Percentiles rank a stretch among this genome's conserved stretches.
phyloP scores from a whole-genome alignment of 2,113 vertebrate genomes.

The Chunga burmeisteri region DNA sequence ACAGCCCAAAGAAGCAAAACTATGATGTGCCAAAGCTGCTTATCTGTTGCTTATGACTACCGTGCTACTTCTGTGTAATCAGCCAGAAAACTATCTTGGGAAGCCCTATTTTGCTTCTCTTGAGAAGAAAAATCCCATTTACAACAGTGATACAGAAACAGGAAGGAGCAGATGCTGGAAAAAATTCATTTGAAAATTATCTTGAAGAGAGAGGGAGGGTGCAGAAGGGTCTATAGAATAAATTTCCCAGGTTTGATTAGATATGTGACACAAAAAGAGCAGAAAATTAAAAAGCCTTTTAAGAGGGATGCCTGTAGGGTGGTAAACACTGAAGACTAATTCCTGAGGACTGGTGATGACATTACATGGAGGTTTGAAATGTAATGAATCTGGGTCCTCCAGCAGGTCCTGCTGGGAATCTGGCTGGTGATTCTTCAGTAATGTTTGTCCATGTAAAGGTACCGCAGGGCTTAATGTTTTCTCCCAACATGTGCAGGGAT shows the following conservation, averaged over 20 bases:
- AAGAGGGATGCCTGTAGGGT: not conserved
- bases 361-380: not conserved
- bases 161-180: not conserved
- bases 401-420: not conserved
- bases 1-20: not conserved
- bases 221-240: not conserved
- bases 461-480: not conserved
- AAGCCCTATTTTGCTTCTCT: slow-evolving; percentile 11
- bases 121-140: slow-evolving; percentile 23
- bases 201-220: not conserved
- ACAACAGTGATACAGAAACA: not conserved
- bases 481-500: rapidly evolving
- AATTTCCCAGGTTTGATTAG: not conserved
- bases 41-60: slow-evolving; percentile 17
- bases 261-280: not conserved
- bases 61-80: slow-evolving; percentile 5
- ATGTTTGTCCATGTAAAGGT: not conserved
- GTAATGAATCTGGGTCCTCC: not conserved
- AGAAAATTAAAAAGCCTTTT: not conserved
- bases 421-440: not conserved
- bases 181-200: not conserved
- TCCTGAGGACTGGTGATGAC: not conserved
- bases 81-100: slow-evolving; percentile 32
- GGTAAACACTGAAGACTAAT: not conserved
- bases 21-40: not conserved